These are phyloP conservation scores for Psettodes erumei DNA, from an alignment of 2,113 vertebrate species.

Conservation along the genomic window DNA sequence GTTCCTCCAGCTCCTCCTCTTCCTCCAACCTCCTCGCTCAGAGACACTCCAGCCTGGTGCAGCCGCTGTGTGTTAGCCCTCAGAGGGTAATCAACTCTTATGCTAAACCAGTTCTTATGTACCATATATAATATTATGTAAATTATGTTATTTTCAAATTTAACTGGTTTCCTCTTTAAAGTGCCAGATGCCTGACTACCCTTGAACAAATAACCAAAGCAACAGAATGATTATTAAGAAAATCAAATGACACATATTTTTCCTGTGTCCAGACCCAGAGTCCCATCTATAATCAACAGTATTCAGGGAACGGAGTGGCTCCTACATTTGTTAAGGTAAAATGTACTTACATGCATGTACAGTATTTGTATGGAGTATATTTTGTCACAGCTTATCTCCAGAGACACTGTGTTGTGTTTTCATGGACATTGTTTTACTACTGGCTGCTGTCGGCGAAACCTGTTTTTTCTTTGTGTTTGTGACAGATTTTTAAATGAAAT, in stretches of 20 bases:
- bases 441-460: no score
- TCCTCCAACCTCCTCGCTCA: constrained; percentile 65
- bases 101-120: not conserved
- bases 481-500: no score
- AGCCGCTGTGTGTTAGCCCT: constrained; percentile 75
- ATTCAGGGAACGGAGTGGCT: constrained; percentile 74
- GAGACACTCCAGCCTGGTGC: constrained; percentile 78
- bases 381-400: no score
- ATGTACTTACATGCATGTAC: not conserved
- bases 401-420: no score
- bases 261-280: constrained; percentile 68
- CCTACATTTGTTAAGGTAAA: constrained; percentile 82
- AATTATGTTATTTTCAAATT: constrained; percentile 5
- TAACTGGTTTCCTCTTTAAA: not conserved
- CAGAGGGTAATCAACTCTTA: constrained; percentile 57
- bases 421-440: no score
- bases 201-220: not conserved
- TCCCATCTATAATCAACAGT: constrained; percentile 69
- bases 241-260: not conserved
- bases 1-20: constrained; percentile 62
- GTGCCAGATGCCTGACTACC: not conserved
- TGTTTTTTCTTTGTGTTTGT: no score
- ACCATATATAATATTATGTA: not conserved
- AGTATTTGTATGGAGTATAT: not conserved
- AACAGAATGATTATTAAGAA: not conserved